A percentile compares a stretch with the other conserved stretches of the same genome.
phyloP scores from a whole-genome alignment of 1,140 invertebrate genomes.

The Tenebrio molitor region DNA sequence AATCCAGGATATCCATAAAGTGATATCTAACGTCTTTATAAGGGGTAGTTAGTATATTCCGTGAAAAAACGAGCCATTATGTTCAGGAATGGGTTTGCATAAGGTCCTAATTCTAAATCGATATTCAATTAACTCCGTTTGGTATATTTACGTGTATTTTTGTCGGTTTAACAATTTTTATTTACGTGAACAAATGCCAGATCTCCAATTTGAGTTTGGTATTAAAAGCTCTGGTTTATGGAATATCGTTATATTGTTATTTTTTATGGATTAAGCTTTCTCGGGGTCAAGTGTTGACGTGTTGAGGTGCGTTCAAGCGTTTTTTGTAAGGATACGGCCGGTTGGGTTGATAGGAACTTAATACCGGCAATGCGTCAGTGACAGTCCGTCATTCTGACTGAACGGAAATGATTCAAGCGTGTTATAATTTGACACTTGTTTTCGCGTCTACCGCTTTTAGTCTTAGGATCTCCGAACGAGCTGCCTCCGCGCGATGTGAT shows the following conservation, averaged over 20 bases:
- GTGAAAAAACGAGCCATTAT: slow-evolving; percentile 27
- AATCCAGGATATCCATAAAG: slow-evolving; percentile 14
- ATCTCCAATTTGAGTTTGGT: slow-evolving; percentile 3
- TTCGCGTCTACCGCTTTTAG: slow-evolving; percentile 33
- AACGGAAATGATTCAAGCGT: slow-evolving; percentile 19
- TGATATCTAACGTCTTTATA: slow-evolving; percentile 35
- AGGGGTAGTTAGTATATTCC: slow-evolving; percentile 18
- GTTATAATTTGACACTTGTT: slow-evolving; percentile 39
- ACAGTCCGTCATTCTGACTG: slow-evolving; percentile 26
- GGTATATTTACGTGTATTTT: slow-evolving; percentile 41
- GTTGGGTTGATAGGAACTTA: slow-evolving; percentile 30
- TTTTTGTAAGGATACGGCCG: slow-evolving; percentile 16
- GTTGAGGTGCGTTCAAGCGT: slow-evolving; percentile 25
- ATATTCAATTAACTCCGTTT: slow-evolving; percentile 47
- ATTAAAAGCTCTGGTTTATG: slow-evolving; percentile 1
- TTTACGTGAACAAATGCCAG: slow-evolving; percentile 1
- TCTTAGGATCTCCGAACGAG: not conserved
- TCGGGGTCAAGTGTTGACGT: slow-evolving; percentile 13
- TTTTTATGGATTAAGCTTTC: not conserved
- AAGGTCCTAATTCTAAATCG: slow-evolving; percentile 45
- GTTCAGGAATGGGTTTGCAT: slow-evolving; percentile 36
- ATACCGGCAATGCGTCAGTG: slow-evolving; percentile 33
- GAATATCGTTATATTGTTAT: not conserved
- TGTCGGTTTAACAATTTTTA: not conserved
- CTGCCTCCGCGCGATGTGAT: not conserved